phyloP scores from a whole-genome alignment of 2,888 invertebrate species.

The Lissonota sp. region DNA sequence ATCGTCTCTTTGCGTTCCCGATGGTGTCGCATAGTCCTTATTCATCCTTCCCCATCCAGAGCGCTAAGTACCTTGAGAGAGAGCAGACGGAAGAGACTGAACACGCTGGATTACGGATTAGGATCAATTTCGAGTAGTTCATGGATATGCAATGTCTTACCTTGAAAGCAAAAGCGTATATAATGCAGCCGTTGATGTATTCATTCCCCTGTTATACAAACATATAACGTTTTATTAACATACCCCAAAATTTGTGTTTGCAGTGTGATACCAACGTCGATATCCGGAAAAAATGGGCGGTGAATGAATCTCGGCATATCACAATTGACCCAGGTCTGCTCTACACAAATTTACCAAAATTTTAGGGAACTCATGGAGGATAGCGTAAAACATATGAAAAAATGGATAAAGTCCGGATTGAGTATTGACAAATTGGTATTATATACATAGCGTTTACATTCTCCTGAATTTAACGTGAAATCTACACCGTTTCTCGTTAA shows the following conservation, averaged over 20 bases:
- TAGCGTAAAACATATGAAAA: too few species aligned
- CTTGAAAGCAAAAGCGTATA: slow-evolving; percentile 31
- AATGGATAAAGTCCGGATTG: too few species aligned
- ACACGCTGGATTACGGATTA: slow-evolving; percentile 82
- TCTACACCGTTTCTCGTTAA: slow-evolving; percentile 77
- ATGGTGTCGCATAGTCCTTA: slow-evolving; percentile 56
- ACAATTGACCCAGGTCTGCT: too few species aligned
- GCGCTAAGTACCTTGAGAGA: slow-evolving; percentile 79
- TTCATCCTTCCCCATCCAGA: slow-evolving; percentile 62
- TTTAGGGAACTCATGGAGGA: too few species aligned
- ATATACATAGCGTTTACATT: slow-evolving; percentile 33
- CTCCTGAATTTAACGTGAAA: slow-evolving; percentile 75
- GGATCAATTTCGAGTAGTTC: slow-evolving; percentile 82
- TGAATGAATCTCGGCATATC: too few species aligned
- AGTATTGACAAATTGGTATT: too few species aligned
- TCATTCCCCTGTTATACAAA: neutral
- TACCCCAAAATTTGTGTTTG: too few species aligned
- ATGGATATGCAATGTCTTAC: slow-evolving; percentile 79
- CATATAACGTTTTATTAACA: too few species aligned
- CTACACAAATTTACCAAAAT: too few species aligned
- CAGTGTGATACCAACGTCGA: too few species aligned
- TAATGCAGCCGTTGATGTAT: slow-evolving; percentile 37
- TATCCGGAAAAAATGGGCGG: too few species aligned
- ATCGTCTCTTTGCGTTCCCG: slow-evolving; percentile 22
- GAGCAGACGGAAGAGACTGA: slow-evolving; percentile 81